phyloP scores from a whole-genome alignment of 1,140 invertebrate species.

The Gryon sp. region DNA sequence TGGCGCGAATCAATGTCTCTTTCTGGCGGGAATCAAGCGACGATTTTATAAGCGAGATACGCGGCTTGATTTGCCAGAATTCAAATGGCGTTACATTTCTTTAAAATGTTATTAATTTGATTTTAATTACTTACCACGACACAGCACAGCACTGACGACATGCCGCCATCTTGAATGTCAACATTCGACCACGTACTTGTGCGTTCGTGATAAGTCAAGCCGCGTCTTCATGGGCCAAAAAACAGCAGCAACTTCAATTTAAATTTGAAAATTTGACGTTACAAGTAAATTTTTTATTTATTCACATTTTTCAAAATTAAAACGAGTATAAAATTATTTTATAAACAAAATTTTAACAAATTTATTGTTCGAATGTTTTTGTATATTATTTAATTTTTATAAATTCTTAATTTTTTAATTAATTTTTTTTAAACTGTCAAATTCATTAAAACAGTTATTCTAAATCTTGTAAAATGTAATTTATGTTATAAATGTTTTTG shows the following conservation, averaged over 20 bases:
- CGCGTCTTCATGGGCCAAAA: background rate
- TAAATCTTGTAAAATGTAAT: too few species aligned
- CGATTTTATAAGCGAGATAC: too few species aligned
- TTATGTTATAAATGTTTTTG: too few species aligned
- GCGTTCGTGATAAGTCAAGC: conserved; percentile 47
- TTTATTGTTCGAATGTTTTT: too few species aligned
- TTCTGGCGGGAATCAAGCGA: background rate
- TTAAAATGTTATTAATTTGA: conserved; percentile 8
- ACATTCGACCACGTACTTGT: conserved; percentile 73
- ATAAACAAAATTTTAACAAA: too few species aligned
- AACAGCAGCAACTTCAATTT: too few species aligned
- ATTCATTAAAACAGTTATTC: too few species aligned
- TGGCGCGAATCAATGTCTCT: background rate
- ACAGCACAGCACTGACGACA: conserved; percentile 96
- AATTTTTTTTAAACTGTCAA: too few species aligned
- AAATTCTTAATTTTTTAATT: too few species aligned
- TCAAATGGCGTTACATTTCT: too few species aligned
- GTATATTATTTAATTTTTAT: too few species aligned
- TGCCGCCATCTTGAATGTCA: conserved; percentile 94
- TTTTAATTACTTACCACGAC: conserved; percentile 86
- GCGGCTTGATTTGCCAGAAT: conserved; percentile 8
- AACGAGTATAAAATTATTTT: too few species aligned
- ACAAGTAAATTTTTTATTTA: background rate
- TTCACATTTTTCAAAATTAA: background rate
- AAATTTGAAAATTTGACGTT: background rate